Evolutionary conservation across 2,113 vertebrate species (phyloP).

Genomic region (Bubo scandiacus): DNA sequence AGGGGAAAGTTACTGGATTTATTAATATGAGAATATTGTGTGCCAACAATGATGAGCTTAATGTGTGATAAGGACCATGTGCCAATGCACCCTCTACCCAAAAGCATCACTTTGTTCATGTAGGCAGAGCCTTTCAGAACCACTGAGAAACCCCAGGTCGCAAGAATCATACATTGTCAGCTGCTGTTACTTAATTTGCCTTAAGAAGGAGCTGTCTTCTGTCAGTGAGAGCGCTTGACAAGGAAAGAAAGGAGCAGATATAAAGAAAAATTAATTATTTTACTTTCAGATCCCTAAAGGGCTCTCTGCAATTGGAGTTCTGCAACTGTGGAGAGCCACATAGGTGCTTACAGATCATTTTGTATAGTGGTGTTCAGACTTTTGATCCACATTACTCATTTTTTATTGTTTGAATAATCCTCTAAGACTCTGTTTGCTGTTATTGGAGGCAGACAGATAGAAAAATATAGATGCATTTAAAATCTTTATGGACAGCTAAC

Average conservation of each 20-base stretch:
- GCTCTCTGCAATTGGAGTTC: background rate
- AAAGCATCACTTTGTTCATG: background rate
- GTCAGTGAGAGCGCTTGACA: background rate
- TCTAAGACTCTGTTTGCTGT: background rate
- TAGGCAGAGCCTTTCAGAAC: background rate
- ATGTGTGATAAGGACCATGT: background rate
- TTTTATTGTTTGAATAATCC: background rate
- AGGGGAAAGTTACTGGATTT: background rate
- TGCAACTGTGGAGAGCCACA: background rate
- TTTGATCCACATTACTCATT: background rate
- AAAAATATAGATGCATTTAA: background rate
- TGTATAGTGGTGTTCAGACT: background rate
- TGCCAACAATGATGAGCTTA: background rate
- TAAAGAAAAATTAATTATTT: background rate
- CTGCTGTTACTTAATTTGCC: background rate
- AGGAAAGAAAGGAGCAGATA: background rate
- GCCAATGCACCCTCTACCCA: background rate
- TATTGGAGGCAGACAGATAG: background rate
- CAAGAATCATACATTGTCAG: background rate
- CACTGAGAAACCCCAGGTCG: background rate
- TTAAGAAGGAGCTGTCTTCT: slow-evolving; percentile 20
- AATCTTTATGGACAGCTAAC: background rate
- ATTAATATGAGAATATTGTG: background rate
- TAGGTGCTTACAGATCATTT: background rate
- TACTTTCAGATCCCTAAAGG: background rate